Percentiles rank a stretch among this genome's conserved stretches.
Evolutionary conservation across 1,140 invertebrate genomes (phyloP).

Genomic region (Leptinotarsa defecta): DNA sequence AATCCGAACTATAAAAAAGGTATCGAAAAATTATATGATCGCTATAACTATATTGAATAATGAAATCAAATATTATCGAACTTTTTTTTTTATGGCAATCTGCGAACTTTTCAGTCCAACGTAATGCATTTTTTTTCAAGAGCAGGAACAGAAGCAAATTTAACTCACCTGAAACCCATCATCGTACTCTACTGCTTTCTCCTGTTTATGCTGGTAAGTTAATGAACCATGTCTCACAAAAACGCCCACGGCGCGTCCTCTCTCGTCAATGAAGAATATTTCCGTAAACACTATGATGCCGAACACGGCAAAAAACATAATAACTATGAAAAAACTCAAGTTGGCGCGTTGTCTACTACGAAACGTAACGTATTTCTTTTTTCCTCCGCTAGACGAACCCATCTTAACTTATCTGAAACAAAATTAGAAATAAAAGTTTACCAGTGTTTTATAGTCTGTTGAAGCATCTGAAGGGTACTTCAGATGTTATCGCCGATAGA

Average conservation of each 20-base stretch:
- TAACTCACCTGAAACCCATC: slow-evolving; percentile 50
- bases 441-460: too few species aligned
- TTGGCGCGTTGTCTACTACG: slow-evolving; percentile 76
- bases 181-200: slow-evolving; percentile 50
- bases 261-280: slow-evolving; percentile 75
- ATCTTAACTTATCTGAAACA: slow-evolving; percentile 42
- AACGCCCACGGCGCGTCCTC: slow-evolving; percentile 57
- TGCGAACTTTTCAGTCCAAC: too few species aligned
- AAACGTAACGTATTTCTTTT: slow-evolving; percentile 45
- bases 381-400: slow-evolving; percentile 50
- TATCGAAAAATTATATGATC: too few species aligned
- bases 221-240: slow-evolving; percentile 57
- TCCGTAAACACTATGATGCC: slow-evolving; percentile 83
- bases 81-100: too few species aligned
- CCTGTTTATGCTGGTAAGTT: slow-evolving; percentile 45
- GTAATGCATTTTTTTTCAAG: too few species aligned
- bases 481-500: too few species aligned
- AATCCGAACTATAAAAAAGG: too few species aligned
- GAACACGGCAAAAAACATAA: slow-evolving; percentile 88
- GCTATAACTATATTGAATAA: too few species aligned
- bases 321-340: slow-evolving; percentile 85
- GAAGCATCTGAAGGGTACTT: too few species aligned
- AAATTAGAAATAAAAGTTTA: background rate
- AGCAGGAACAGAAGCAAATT: too few species aligned
- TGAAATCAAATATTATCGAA: too few species aligned